Percentiles rank a stretch among this genome's conserved stretches.
These are phyloP conservation scores for Cephus sareptanus DNA, from an alignment of 2,888 invertebrate genomes.

Conservation along the genomic window DNA sequence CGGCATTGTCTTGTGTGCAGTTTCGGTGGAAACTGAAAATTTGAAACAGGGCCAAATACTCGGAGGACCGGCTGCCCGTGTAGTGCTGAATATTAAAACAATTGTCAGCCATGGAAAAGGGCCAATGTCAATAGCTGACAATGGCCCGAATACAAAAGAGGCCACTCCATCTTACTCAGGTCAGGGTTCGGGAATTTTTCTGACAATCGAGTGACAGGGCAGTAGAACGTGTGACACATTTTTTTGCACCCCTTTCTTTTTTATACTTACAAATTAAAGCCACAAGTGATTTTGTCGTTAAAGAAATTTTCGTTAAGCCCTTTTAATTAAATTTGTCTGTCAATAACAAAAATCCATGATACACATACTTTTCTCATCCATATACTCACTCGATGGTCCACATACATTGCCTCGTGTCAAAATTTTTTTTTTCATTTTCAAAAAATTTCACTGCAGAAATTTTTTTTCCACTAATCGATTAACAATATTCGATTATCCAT, in stretches of 20 bases:
- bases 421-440: too few species aligned
- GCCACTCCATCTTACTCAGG: not conserved
- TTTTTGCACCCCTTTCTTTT: not conserved
- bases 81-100: constrained; percentile 31
- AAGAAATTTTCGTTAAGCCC: not conserved
- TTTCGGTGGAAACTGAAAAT: constrained; percentile 9
- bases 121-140: constrained; percentile 31
- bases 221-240: not conserved
- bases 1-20: not conserved
- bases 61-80: constrained; percentile 15
- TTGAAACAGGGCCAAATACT: constrained; percentile 43
- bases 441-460: too few species aligned
- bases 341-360: not conserved
- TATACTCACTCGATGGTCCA: not conserved
- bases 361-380: not conserved
- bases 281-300: not conserved
- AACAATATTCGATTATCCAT: not conserved
- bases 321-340: not conserved
- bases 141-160: not conserved
- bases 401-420: too few species aligned
- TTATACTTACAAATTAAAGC: not conserved
- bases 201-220: not conserved
- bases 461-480: not conserved
- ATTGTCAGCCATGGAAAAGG: constrained; percentile 39
- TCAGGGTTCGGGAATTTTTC: not conserved